phyloP scores from a whole-genome alignment of 2,888 invertebrate genomes.

The Sarcophaga variegata region DNA sequence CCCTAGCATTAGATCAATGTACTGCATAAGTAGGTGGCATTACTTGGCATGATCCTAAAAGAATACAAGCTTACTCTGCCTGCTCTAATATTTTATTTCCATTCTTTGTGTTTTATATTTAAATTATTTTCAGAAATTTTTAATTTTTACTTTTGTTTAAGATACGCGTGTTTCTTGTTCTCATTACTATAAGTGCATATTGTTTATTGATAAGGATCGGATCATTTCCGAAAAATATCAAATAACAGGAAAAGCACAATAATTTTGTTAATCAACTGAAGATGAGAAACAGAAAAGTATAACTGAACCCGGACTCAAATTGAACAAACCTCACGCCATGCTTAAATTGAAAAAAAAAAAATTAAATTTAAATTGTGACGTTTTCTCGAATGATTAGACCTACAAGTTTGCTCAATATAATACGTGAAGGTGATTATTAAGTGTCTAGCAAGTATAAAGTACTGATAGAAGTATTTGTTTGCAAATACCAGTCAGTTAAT shows the following conservation, averaged over 20 bases:
- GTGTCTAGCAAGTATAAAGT: background rate
- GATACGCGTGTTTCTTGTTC: background rate
- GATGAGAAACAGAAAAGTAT: background rate
- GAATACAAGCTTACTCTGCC: too few relatives aligned
- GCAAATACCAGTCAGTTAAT: background rate
- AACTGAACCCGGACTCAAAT: constrained; percentile 55
- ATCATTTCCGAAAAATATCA: background rate
- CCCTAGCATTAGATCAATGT: too few relatives aligned
- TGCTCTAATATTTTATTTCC: too few relatives aligned
- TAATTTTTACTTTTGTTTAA: background rate
- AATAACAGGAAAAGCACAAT: background rate
- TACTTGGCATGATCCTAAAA: too few relatives aligned
- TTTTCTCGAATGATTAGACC: constrained; percentile 21
- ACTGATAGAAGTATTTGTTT: background rate
- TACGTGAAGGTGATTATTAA: background rate
- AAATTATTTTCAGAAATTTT: background rate
- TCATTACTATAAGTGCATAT: background rate
- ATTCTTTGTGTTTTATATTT: too few relatives aligned
- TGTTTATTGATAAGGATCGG: constrained; percentile 17
- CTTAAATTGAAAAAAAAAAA: constrained; percentile 5
- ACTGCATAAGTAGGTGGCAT: too few relatives aligned
- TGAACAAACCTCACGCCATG: constrained; percentile 51
- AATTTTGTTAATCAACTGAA: constrained; percentile 18
- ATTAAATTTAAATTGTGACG: background rate
- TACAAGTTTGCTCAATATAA: background rate